Percentiles rank a stretch among this genome's conserved stretches.
phyloP scores from a whole-genome alignment of 2,797 vertebrate species.

The Crocodylus rhombifer region DNA sequence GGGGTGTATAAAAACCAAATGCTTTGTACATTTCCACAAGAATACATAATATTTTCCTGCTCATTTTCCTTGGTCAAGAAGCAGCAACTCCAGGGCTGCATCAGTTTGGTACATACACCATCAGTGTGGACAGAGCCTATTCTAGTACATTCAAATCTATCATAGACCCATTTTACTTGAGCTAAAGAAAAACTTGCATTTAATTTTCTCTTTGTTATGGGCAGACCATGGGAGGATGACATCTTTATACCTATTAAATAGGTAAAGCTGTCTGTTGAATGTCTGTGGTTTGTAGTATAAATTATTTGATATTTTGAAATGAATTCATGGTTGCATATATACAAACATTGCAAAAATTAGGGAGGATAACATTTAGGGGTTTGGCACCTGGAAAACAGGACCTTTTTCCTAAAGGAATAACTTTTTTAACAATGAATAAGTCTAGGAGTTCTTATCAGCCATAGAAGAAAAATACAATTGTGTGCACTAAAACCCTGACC shows the following conservation, averaged over 20 bases:
- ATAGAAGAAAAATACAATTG: not conserved
- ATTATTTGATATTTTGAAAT: not conserved
- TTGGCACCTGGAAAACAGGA: not conserved
- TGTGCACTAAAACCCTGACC: not conserved
- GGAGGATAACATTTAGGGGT: not conserved
- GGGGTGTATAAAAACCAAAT: too few relatives aligned
- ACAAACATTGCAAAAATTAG: fast-evolving
- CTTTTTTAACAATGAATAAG: not conserved
- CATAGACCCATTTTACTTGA: not conserved
- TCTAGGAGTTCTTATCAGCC: not conserved
- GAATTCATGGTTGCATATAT: not conserved
- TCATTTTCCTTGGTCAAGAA: not conserved
- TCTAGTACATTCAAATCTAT: not conserved
- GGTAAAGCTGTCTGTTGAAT: fast-evolving
- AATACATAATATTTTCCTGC: not conserved
- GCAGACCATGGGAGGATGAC: too few relatives aligned
- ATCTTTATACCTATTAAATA: not conserved
- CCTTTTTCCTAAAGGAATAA: not conserved
- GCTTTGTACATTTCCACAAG: not conserved
- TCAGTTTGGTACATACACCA: too few relatives aligned
- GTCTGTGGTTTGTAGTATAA: not conserved
- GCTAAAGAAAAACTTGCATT: too few relatives aligned
- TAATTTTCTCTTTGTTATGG: too few relatives aligned
- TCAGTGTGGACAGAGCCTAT: not conserved
- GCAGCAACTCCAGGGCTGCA: not conserved